Evolutionary conservation across 2,113 vertebrate species (phyloP), one percentile per base, ranked within the genome.

Genomic region (Procavia capensis): DNA sequence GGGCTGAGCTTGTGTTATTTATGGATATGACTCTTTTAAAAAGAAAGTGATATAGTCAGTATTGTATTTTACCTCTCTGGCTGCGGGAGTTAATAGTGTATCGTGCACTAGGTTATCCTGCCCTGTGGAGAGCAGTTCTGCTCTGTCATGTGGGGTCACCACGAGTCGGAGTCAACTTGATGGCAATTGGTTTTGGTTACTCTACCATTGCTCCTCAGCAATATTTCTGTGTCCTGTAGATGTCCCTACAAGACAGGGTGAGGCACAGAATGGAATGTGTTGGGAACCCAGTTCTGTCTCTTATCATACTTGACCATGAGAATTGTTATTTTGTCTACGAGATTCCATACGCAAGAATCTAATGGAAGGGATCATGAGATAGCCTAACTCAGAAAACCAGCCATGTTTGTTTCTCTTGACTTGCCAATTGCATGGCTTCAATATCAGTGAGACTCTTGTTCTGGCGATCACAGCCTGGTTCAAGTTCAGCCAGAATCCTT

Each of bases 21-120:
- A 29, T 39, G 17, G 36, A 72, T 43, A 85, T 10, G 4, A 27
- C 6, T 36, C 76, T 90, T 75, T 57, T 10, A 68, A 64, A 91
- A 39, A 94, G 88, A 95, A 93, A 86, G 24, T 19, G 75, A 68
- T 31, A 39, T 43, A 41, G 57, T 95, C 19, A 64, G 6, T 80
- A n/a, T 76, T 94, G 39, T 45, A 14, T 90, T 84, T 83, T 47
- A 17, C 59, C 6, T 41, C 31, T 31, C 27, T 87, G 63, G 70
- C 43, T 80, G 74, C 59, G 59, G 57, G 80, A 45, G 24, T 57
- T 88, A 64, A 41, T 85, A 64, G 17, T 27, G 10, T 50, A 43
- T 34, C 85, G 16, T 36, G 74, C 68, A 47, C 25, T 63, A 17
- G 31, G 25, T 76, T 83, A 80, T 34, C 24, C 88, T 92, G 72